phyloP scores from a whole-genome alignment of 2,797 vertebrate species.

The Eospalax fontanierii region DNA sequence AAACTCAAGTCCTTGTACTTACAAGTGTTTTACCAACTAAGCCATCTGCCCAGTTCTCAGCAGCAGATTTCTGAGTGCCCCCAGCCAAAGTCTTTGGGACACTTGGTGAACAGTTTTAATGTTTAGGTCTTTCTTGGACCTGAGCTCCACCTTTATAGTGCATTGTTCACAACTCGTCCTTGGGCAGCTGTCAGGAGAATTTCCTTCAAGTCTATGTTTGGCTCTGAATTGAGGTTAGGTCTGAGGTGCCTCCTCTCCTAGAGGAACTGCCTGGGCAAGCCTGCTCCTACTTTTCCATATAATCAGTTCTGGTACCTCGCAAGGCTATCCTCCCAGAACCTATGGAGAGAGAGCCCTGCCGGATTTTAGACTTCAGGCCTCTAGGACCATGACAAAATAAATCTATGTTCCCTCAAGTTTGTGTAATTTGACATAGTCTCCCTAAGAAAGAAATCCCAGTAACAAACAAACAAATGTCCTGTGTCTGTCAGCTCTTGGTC shows the following conservation, averaged over 20 bases:
- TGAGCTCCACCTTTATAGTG: not conserved
- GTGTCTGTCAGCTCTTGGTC: not conserved
- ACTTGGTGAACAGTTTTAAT: conserved; percentile 83
- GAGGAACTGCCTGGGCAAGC: not conserved
- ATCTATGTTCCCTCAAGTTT: not conserved
- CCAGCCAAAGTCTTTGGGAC: conserved; percentile 88
- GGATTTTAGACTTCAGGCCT: not conserved
- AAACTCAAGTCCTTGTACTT: not conserved
- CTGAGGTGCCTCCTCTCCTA: not conserved
- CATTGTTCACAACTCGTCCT: not conserved
- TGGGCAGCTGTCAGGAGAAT: not conserved
- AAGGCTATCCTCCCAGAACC: not conserved
- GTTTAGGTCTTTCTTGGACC: not conserved
- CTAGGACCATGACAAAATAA: not conserved
- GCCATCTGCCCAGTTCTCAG: not conserved
- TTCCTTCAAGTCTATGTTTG: not conserved
- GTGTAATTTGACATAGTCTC: not conserved
- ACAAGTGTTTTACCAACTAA: not conserved
- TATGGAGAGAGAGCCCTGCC: not conserved
- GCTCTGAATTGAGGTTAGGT: not conserved
- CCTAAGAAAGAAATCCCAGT: conserved; percentile 39
- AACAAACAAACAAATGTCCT: conserved; percentile 16
- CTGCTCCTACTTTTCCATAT: not conserved
- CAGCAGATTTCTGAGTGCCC: conserved; percentile 88
- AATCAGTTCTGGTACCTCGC: not conserved